Evolutionary conservation across 2,888 invertebrate genomes (phyloP), one percentile per base, ranked within the genome.

Genomic region (Melanargia galathea): DNA sequence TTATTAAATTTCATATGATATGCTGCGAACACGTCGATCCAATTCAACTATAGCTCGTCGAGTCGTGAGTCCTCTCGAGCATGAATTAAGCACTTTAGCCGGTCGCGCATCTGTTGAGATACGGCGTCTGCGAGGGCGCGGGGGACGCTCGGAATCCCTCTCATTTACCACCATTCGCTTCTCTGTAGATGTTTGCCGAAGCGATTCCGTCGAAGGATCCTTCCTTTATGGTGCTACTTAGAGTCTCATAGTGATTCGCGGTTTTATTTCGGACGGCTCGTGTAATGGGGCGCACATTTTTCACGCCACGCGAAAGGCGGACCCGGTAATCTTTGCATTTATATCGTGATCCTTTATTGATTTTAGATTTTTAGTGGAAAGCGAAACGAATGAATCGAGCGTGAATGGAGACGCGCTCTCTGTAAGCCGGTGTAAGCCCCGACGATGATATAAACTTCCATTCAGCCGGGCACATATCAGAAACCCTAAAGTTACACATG

Each of bases 341-440:
- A 90, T 87, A 77, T 86, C 78, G 81, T 89, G 90, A 91, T 90
- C 90, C 90, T 89, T 90, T 90, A 90, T 90, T 90, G 90, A 91
- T 91, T 91, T 91, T 90, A 90, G 90, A 90, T 91, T 91, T 90
- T 90, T 90, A 90, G 89, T 85, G 84, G 84, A 85, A 87, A 89
- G 75, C 86, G 88, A 83, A 87, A 87, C 89, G 90, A 90, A 90
- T 91, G 89, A 88, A 90, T 83, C 82, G 70, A 75, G 82, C 75
- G 79, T 90, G 90, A 91, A 91, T 90, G 87, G 90, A 89, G 88
- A 89, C 85, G 87, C 82, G 88, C 78, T 74, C 81, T 82, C 76
- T 80, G 79, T 90, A 90, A 90, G 87, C 90, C 86, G 83, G 60
- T 79, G 87, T 90, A 90, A 91, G 90, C 90, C 78, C 74, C 73